Evolutionary conservation across 2,113 vertebrate genomes (phyloP).

Genomic region (Tinamus guttatus): DNA sequence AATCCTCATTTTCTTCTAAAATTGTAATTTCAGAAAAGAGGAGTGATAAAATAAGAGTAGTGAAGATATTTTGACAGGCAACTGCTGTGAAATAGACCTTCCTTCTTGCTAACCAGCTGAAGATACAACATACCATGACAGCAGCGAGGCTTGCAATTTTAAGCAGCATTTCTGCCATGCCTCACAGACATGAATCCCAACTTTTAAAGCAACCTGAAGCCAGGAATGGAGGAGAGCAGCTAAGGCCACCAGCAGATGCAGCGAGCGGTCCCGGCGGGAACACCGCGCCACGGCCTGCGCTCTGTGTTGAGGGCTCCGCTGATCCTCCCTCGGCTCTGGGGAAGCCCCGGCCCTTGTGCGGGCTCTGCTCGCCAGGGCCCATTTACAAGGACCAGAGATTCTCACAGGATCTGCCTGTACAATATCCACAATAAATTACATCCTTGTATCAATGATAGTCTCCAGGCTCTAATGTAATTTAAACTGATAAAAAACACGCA

Average conservation of each 20-base stretch:
- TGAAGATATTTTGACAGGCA: not conserved
- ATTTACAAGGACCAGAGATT: not conserved
- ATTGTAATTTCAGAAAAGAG: not conserved
- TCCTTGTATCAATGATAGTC: not conserved
- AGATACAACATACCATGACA: not conserved
- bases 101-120: accelerated
- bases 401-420: not conserved
- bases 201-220: not conserved
- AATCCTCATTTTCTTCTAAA: not conserved
- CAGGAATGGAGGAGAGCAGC: not conserved
- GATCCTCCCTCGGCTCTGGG: not conserved
- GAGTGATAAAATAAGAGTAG: not conserved
- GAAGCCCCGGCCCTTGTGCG: not conserved
- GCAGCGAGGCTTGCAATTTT: not conserved
- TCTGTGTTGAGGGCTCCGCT: too few relatives aligned
- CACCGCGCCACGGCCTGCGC: not conserved
- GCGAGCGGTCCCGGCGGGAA: not conserved
- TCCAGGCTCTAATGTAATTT: not conserved
- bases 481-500: not conserved
- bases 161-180: not conserved
- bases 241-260: not conserved
- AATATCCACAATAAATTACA: not conserved
- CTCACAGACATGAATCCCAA: not conserved
- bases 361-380: not conserved
- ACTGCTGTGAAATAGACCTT: not conserved